Evolutionary conservation across 2,113 vertebrate species (phyloP), one percentile per base, ranked within the genome.

Genomic region (Oncorhynchus nerka): DNA sequence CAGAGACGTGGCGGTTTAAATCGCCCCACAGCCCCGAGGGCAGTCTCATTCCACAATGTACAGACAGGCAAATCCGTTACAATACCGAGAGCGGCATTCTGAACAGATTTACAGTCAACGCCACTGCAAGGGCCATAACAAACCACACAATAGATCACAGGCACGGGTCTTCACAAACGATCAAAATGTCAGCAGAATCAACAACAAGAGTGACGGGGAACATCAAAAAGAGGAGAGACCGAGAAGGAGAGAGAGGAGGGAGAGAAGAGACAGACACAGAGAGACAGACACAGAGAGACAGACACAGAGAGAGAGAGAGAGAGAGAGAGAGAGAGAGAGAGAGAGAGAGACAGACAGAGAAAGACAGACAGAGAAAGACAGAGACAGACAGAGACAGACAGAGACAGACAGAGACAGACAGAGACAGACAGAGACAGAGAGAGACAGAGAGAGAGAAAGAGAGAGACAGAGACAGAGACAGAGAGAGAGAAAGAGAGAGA

Each of bases 371-470:
- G 24, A 26, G 24, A 24, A 1, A 24, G 24, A 24, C 1, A 26
- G 24, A 26, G 24, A 26, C 1, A 26, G 24, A 26, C 0, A 26
- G 26, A 1, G 1, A 1, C 1, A 1, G 26, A 26, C 1, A 26
- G 26, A 26, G 26, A 5, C 0, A 22, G 5, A 9, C 3, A 9
- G 13, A 61, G 20, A 22, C 3, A 9, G 19, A 61, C 19, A 15
- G 4, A 30, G 28, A 30, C 0, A 30, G 28, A 4, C 0, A 30
- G 57, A 16, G 2, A 15, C 26, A 15, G 3, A 26, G 64, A 30
- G 0, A 1, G 19, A 13, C 0, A 16, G 28, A 30, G 0, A 30
- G 28, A 30, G 0, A 30, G 3, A 28, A 0, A 28, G 28, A 28
- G 2, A 28, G 28, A 28, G 2, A 16, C 4, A 66, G 13, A 4